Evolutionary conservation across 2,888 invertebrate species (phyloP).

Genomic region (Eustalomyia histrio): DNA sequence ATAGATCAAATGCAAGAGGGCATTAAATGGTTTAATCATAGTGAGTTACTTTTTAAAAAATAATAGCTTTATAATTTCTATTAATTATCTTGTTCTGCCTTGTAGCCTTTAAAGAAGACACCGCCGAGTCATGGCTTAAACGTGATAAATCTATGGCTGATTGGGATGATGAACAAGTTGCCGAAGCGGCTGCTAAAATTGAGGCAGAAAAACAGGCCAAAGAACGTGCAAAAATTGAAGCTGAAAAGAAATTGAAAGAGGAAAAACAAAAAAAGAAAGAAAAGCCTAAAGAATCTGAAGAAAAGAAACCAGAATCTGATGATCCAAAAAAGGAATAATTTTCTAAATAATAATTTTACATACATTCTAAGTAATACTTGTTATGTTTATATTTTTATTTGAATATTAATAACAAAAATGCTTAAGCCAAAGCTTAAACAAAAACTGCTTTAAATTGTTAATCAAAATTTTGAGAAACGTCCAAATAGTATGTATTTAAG

Average conservation of each 20-base stretch:
- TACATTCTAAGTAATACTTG: conserved; percentile 13
- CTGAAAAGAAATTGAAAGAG: conserved; percentile 71
- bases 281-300: conserved; percentile 6
- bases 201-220: conserved; percentile 71
- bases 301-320: conserved; percentile 6
- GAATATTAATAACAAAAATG: background rate
- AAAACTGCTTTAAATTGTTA: too few relatives aligned
- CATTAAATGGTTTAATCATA: conserved; percentile 85
- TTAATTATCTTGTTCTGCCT: background rate
- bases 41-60: conserved; percentile 74
- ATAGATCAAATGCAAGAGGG: conserved; percentile 84
- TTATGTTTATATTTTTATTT: background rate
- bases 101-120: conserved; percentile 73
- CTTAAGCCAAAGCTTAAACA: too few relatives aligned
- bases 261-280: conserved; percentile 69
- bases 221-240: conserved; percentile 71
- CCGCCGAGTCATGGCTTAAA: conserved; percentile 74
- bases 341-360: conserved; percentile 1
- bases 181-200: conserved; percentile 72
- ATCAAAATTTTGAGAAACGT: too few relatives aligned
- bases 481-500: too few relatives aligned
- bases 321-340: conserved; percentile 43
- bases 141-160: conserved; percentile 82
- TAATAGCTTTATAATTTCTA: background rate
- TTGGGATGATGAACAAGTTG: conserved; percentile 83